A percentile compares a stretch with the other conserved stretches of the same genome.
phyloP scores from a whole-genome alignment of 2,113 vertebrate species.

The Epinephelus lanceolatus region DNA sequence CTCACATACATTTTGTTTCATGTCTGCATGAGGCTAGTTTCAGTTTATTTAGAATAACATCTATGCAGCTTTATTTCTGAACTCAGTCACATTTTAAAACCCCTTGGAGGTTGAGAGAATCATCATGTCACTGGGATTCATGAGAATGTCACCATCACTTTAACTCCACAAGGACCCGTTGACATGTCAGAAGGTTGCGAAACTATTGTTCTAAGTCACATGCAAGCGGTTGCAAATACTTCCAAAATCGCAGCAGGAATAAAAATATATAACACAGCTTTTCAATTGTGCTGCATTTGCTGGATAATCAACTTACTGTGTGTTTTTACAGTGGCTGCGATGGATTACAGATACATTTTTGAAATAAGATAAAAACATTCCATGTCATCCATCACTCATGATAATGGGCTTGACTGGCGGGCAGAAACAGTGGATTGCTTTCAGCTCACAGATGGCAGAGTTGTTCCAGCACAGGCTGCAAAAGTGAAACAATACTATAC shows the following conservation, averaged over 20 bases:
- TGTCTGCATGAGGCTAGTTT: not conserved
- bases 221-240: not conserved
- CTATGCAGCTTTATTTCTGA: not conserved
- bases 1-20: not conserved
- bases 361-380: constrained; percentile 5
- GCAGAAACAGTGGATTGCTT: not conserved
- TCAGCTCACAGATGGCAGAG: not conserved
- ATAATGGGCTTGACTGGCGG: not conserved
- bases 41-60: not conserved
- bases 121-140: not conserved
- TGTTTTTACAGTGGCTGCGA: constrained; percentile 8
- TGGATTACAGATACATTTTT: constrained; percentile 24
- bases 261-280: not conserved
- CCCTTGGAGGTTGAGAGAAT: not conserved
- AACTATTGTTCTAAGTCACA: constrained; percentile 3
- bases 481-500: not conserved
- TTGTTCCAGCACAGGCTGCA: not conserved
- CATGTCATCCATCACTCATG: constrained; percentile 10
- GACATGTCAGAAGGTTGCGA: not conserved
- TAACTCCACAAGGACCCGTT: not conserved
- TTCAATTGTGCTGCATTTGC: constrained; percentile 11
- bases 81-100: not conserved
- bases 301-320: constrained; percentile 6
- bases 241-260: not conserved
- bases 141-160: not conserved